Percentiles rank a stretch among this genome's conserved stretches.
phyloP scores from a whole-genome alignment of 1,140 invertebrate species.

The Semibalanus balanoides region DNA sequence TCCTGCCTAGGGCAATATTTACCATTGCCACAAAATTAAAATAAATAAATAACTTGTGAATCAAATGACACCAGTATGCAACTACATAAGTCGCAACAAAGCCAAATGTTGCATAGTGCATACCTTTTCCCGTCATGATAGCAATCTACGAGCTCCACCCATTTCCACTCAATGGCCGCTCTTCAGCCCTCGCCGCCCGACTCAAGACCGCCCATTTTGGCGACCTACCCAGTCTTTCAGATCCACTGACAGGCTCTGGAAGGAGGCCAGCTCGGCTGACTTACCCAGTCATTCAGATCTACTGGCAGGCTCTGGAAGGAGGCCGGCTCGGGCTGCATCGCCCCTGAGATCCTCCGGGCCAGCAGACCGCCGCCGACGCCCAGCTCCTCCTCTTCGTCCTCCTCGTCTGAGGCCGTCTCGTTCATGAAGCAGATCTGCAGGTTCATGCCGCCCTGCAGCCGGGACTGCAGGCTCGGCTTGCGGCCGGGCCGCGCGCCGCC shows the following conservation, averaged over 20 bases:
- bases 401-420: slow-evolving; percentile 61
- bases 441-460: slow-evolving; percentile 78
- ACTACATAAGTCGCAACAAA: too few species aligned
- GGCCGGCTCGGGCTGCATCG: neutral
- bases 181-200: too few species aligned
- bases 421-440: slow-evolving; percentile 93
- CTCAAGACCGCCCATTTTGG: too few species aligned
- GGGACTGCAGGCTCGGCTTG: slow-evolving; percentile 72
- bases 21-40: too few species aligned
- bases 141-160: too few species aligned
- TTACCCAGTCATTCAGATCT: neutral
- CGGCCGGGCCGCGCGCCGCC: neutral
- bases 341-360: neutral
- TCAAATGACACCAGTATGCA: too few species aligned
- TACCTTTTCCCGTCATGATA: too few species aligned
- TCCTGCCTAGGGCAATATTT: too few species aligned
- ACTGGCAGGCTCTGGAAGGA: neutral
- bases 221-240: neutral
- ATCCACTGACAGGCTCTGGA: neutral
- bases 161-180: too few species aligned
- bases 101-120: too few species aligned
- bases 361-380: slow-evolving; percentile 7
- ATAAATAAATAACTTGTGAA: too few species aligned
- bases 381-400: slow-evolving; percentile 18
- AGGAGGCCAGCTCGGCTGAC: neutral